A percentile compares a stretch with the other conserved stretches of the same genome.
Conservation (phyloP, 2,888 invertebrate species). For the Cephus runcator region DNA sequence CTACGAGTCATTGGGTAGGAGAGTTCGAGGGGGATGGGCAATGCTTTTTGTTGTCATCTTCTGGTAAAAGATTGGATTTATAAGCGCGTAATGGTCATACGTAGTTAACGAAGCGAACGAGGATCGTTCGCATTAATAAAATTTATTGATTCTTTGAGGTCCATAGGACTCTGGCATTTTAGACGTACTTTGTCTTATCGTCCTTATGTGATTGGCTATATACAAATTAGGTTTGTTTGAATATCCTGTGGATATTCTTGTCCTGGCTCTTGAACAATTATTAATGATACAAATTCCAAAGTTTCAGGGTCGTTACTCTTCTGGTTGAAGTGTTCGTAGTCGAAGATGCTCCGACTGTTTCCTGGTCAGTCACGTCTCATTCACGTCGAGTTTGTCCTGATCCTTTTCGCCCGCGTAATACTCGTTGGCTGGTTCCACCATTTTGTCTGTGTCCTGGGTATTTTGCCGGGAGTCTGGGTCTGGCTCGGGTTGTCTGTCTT, state of each 20-base stretch:
- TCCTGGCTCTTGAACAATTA: neutral
- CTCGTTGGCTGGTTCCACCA: slow-evolving; percentile 86
- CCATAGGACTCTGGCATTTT: neutral
- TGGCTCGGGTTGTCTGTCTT: slow-evolving; percentile 78
- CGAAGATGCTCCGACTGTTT: neutral
- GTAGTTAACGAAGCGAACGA: neutral
- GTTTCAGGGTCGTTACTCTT: neutral
- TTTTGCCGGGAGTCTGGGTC: slow-evolving; percentile 86
- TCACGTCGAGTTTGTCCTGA: slow-evolving; percentile 78
- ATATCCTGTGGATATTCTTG: neutral
- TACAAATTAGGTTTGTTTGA: neutral
- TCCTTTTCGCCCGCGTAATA: slow-evolving; percentile 92
- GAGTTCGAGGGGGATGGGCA: neutral
- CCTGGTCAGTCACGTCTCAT: neutral
- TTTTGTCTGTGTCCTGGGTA: slow-evolving; percentile 82
- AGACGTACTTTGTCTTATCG: neutral
- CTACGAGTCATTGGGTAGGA: neutral
- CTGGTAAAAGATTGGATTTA: neutral
- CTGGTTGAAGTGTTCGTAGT: neutral
- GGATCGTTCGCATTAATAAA: neutral
- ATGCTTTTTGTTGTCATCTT: neutral
- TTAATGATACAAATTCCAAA: neutral
- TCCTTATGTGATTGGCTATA: neutral
- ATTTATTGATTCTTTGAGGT: neutral
- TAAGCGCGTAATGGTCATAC: neutral